Evolutionary conservation across 1,140 invertebrate genomes (phyloP).

Genomic region (Pseudomyrmex cubaensis): DNA sequence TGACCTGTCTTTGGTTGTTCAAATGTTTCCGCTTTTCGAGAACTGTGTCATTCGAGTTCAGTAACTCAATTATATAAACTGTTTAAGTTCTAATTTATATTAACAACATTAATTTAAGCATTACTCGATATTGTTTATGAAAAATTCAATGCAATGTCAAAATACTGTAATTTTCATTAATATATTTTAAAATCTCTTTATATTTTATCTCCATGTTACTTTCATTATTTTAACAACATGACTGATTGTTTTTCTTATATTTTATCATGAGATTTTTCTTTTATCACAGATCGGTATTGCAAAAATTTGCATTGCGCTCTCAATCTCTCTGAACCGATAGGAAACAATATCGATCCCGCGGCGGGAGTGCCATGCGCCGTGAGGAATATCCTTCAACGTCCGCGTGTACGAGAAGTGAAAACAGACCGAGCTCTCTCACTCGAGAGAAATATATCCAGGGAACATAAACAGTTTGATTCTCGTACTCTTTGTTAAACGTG

Average conservation of each 20-base stretch:
- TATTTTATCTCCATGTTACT: no score
- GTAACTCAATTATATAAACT: background rate
- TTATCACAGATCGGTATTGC: constrained; percentile 50
- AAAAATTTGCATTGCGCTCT: constrained; percentile 6
- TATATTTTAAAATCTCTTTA: no score
- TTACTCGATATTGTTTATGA: background rate
- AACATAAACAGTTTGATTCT: constrained; percentile 56
- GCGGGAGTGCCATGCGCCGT: constrained; percentile 55
- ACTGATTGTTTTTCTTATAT: background rate
- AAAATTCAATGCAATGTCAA: no score
- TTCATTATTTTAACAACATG: background rate
- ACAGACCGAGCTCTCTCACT: constrained; percentile 17
- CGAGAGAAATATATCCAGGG: constrained; percentile 60
- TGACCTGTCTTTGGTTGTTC: no score
- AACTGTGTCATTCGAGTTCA: no score
- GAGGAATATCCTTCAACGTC: constrained; percentile 38
- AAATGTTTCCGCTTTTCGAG: no score
- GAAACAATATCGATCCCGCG: constrained; percentile 60
- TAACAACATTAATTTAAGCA: background rate
- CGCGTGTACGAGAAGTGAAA: constrained; percentile 36
- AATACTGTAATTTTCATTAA: no score
- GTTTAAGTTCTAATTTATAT: background rate
- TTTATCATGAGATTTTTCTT: background rate
- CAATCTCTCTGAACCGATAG: constrained; percentile 39
- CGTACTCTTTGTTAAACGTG: constrained; percentile 1